Percentiles rank a stretch among this genome's conserved stretches.
Evolutionary conservation across 2,797 vertebrate species (phyloP).

Genomic region (Mastacembelus armatus): DNA sequence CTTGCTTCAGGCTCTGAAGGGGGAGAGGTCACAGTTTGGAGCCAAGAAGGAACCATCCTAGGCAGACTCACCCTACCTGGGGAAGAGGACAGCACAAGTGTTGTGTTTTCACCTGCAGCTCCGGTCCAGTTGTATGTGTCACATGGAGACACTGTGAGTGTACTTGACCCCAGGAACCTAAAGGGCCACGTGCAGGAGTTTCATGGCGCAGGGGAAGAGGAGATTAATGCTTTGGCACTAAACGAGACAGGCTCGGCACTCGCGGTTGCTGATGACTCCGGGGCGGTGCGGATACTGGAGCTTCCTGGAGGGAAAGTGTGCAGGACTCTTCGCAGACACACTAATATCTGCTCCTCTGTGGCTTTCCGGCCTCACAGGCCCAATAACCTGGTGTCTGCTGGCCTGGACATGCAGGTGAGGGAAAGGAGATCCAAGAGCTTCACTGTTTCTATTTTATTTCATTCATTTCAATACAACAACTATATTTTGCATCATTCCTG

Average conservation of each 20-base stretch:
- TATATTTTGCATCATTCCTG: background rate
- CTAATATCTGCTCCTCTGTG: slow-evolving; percentile 96
- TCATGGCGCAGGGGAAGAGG: slow-evolving; percentile 87
- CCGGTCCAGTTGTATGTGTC: slow-evolving; percentile 84
- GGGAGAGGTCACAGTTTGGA: slow-evolving; percentile 90
- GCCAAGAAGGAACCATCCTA: slow-evolving; percentile 77
- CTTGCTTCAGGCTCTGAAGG: slow-evolving; percentile 91
- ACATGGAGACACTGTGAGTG: slow-evolving; percentile 87
- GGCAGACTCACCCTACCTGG: slow-evolving; percentile 77
- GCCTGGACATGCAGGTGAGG: slow-evolving; percentile 97
- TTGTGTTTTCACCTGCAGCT: slow-evolving; percentile 83
- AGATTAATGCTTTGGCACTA: slow-evolving; percentile 92
- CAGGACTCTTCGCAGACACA: slow-evolving; percentile 90
- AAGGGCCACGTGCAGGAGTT: slow-evolving; percentile 81
- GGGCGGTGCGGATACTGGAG: slow-evolving; percentile 90
- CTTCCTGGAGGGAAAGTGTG: slow-evolving; percentile 87
- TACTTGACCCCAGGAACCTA: slow-evolving; percentile 88
- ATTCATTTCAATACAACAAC: background rate
- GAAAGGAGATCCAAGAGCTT: background rate
- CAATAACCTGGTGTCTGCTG: slow-evolving; percentile 93
- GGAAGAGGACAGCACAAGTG: slow-evolving; percentile 85
- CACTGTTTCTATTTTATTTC: background rate
- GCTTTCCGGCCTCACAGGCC: slow-evolving; percentile 93
- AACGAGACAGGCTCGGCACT: slow-evolving; percentile 86
- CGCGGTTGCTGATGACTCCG: slow-evolving; percentile 93